Evolutionary conservation across 37 sponge, comb jelly and placozoan genomes (phyloP), one percentile per base, ranked within the genome.

Genomic region (Lycopodina hypogea): DNA sequence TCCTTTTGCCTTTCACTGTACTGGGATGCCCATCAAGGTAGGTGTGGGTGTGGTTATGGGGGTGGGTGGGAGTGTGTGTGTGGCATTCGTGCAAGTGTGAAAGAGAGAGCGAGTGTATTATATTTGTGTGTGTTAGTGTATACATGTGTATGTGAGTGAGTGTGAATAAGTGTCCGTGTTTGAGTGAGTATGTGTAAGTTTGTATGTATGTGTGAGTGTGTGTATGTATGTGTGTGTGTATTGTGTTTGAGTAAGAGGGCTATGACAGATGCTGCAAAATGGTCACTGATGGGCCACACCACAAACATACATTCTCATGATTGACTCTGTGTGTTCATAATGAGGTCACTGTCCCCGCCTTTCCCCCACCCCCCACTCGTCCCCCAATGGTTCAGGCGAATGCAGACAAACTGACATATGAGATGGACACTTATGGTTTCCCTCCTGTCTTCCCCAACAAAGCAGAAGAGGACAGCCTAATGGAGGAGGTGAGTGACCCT

Each of bases 1-100:
- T 72, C 99, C 99, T 32, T 99, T 99, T 89, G 99, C 85, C 71
- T 94, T 90, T 60, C 99, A 99, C 83, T 99, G 99, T 56, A 99
- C 99, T 58, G 99, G 99, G 40, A 99, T 99, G 99, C 99, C 99
- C 1, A 99, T 99, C 39, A 96, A 86, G 87, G 95, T 95, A 15
- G 1, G 77, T 45, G 14, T 11, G 22, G 2, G 41, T 9, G 3
- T 39, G 23, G 28, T 56, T 55, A 45, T 32, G 22, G 1, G 26
- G 35, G 35, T 78, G 19, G 7, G 26, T 38, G 11, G 9, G 37
- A 56, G 32, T 33, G 22, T 57, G 58, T 57, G 32, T 45, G 48
- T 45, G 48, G 34, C 59, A 58, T 58, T 1, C 42, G 57, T 75
- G 17, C 14, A 32, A 23, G 11, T 40, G 48, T 11, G 12, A 30